These are phyloP conservation scores for Sarcophaga variegata DNA, from an alignment of 2,888 invertebrate species.

Conservation along the genomic window DNA sequence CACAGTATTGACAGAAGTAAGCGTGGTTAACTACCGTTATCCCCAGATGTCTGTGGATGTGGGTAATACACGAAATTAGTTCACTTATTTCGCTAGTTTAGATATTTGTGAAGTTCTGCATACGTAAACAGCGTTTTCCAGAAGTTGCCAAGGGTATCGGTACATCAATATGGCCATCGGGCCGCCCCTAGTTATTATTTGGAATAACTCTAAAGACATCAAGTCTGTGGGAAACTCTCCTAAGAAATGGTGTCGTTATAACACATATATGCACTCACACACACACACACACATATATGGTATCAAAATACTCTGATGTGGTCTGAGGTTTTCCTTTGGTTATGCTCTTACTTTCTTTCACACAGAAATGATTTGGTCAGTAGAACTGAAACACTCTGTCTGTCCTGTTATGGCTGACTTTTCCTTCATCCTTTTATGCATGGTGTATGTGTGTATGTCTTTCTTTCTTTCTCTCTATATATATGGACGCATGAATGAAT, in stretches of 20 bases:
- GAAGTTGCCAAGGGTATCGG: too few relatives aligned
- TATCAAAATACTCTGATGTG: constrained; percentile 43
- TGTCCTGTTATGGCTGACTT: not conserved
- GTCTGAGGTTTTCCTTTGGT: constrained; percentile 41
- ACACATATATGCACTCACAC: not conserved
- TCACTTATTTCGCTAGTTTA: too few relatives aligned
- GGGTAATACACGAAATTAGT: too few relatives aligned
- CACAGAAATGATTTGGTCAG: constrained; percentile 44
- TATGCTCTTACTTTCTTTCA: constrained; percentile 2
- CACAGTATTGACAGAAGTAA: too few relatives aligned
- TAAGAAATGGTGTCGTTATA: constrained; percentile 44
- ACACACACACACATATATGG: not conserved
- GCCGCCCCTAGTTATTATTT: too few relatives aligned
- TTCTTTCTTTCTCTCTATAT: not conserved
- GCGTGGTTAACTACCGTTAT: too few relatives aligned
- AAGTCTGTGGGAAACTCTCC: too few relatives aligned
- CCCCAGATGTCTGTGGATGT: too few relatives aligned
- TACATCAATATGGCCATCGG: too few relatives aligned
- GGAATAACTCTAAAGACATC: too few relatives aligned
- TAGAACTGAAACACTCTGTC: not conserved
- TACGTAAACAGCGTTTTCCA: too few relatives aligned
- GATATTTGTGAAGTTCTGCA: too few relatives aligned
- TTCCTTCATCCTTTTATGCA: not conserved
- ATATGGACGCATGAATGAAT: not conserved
- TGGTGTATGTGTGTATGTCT: not conserved